phyloP scores from a whole-genome alignment of 1,140 invertebrate genomes.

The Aphelenchoides avenae region DNA sequence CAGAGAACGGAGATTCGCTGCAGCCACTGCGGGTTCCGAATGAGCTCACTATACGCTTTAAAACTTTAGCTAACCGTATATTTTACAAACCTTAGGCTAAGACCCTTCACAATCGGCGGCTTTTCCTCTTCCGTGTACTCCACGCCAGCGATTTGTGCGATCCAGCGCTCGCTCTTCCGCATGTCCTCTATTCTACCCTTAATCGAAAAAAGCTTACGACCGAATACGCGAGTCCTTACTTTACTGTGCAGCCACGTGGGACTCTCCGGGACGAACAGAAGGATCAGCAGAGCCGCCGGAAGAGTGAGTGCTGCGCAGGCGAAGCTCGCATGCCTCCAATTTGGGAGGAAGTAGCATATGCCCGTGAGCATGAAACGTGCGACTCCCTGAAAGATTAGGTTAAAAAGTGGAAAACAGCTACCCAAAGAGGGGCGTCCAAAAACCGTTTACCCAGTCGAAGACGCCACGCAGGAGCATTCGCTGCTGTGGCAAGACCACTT shows the following conservation, averaged over 20 bases:
- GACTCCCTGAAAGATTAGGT: slow-evolving; percentile 43
- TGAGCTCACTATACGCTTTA: slow-evolving; percentile 22
- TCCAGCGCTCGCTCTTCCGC: slow-evolving; percentile 37
- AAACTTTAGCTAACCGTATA: too few species aligned
- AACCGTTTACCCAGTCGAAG: slow-evolving; percentile 57
- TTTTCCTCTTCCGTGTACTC: slow-evolving; percentile 40
- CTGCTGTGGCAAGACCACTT: slow-evolving; percentile 48
- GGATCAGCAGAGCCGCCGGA: slow-evolving; percentile 40
- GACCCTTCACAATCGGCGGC: slow-evolving; percentile 40
- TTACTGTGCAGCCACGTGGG: slow-evolving; percentile 47
- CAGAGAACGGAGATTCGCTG: slow-evolving; percentile 23
- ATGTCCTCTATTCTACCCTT: slow-evolving; percentile 45
- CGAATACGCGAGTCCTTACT: too few species aligned
- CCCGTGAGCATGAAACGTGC: slow-evolving; percentile 45
- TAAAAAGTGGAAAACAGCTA: too few species aligned
- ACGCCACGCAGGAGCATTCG: slow-evolving; percentile 47
- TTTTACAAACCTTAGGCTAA: too few species aligned
- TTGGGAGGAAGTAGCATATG: slow-evolving; percentile 47
- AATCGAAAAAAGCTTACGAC: too few species aligned
- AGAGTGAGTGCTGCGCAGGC: slow-evolving; percentile 42
- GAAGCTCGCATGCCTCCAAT: slow-evolving; percentile 43
- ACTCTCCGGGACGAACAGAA: slow-evolving; percentile 48
- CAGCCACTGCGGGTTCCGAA: slow-evolving; percentile 12
- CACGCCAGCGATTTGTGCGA: slow-evolving; percentile 42
- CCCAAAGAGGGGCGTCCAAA: too few species aligned